Evolutionary conservation across 2,113 vertebrate genomes (phyloP).

Genomic region (Gasterosteus nipponicus): DNA sequence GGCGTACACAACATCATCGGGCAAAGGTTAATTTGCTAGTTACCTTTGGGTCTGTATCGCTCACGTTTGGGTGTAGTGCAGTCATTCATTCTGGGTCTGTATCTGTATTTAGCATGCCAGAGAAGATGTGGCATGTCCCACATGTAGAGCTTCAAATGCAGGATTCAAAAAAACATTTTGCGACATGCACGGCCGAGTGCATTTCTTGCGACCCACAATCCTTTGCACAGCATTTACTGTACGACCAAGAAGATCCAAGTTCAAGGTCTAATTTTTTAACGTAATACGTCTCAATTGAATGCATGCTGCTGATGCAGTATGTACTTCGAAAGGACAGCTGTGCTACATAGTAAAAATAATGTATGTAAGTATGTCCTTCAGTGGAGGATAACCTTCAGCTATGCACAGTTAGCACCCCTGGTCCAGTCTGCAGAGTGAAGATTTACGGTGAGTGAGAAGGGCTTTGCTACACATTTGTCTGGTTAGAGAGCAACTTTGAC

Average conservation of each 20-base stretch:
- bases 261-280: neutral
- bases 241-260: neutral
- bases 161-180: neutral
- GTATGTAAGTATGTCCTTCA: neutral
- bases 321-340: too few species aligned
- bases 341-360: neutral
- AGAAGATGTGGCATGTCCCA: neutral
- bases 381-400: neutral
- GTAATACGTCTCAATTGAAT: neutral
- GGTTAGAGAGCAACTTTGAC: too few species aligned
- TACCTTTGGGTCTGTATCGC: conserved; percentile 14
- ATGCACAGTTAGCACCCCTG: conserved; percentile 22
- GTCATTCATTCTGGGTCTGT: conserved; percentile 19
- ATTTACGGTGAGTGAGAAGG: conserved; percentile 10
- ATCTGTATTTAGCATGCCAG: neutral
- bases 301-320: neutral
- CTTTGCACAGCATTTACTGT: neutral
- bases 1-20: neutral
- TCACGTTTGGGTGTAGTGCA: conserved; percentile 13
- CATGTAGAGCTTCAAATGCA: neutral
- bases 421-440: conserved; percentile 12
- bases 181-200: neutral
- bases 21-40: conserved; percentile 9
- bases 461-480: neutral
- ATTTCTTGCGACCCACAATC: neutral